A percentile compares a stretch with the other conserved stretches of the same genome.
Conservation (phyloP, 2,797 vertebrate genomes). For the Podarcis siculus region DNA sequence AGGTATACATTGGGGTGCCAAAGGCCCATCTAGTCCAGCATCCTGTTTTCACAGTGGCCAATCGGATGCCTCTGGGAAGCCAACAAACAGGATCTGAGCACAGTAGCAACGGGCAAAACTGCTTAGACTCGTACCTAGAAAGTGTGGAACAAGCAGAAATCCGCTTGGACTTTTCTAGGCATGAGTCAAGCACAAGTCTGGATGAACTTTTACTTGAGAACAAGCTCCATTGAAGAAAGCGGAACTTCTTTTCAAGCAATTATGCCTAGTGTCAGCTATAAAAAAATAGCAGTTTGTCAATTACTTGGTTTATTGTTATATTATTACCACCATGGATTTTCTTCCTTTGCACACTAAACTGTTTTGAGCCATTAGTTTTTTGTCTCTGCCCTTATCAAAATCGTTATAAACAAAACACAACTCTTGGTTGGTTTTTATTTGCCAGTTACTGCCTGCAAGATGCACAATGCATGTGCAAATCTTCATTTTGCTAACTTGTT, state of each 20-base stretch:
- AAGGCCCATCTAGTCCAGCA: too few relatives aligned
- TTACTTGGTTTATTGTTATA: not conserved
- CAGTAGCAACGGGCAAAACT: too few relatives aligned
- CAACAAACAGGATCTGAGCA: too few relatives aligned
- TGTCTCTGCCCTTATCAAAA: not conserved
- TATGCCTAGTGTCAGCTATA: not conserved
- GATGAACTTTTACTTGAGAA: not conserved
- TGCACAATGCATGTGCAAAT: not conserved
- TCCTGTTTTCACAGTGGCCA: too few relatives aligned
- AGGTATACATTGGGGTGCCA: too few relatives aligned
- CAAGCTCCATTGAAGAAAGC: too few relatives aligned
- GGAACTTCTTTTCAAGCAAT: not conserved
- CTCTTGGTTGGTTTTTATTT: not conserved
- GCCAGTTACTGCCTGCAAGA: not conserved
- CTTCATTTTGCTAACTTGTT: not conserved
- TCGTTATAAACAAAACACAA: not conserved
- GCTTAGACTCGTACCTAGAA: too few relatives aligned
- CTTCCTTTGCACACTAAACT: not conserved
- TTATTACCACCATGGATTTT: not conserved
- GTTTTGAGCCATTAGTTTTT: not conserved
- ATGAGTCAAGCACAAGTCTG: too few relatives aligned
- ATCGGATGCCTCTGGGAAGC: too few relatives aligned
- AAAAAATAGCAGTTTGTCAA: not conserved
- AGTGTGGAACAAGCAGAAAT: too few relatives aligned
- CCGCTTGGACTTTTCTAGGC: too few relatives aligned